phyloP scores from a whole-genome alignment of 2,888 invertebrate species.

The Xanthorhoe spadicearia region DNA sequence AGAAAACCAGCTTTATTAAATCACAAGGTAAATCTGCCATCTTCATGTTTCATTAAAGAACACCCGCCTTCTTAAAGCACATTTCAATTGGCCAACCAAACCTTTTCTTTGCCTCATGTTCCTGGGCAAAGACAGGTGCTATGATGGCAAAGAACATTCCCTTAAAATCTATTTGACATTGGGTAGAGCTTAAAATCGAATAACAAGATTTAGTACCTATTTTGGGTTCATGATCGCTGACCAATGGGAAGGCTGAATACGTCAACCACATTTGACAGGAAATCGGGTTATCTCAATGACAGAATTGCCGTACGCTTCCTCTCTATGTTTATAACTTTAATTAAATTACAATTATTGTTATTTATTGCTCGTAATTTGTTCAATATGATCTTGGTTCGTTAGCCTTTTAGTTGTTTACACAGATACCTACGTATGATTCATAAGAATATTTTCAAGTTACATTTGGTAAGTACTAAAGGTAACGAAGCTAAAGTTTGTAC shows the following conservation, averaged over 20 bases:
- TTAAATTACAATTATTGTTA: constrained; percentile 24
- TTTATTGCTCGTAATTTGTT: constrained; percentile 25
- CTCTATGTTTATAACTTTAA: constrained; percentile 48
- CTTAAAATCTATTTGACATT: constrained; percentile 4
- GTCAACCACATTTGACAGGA: constrained; percentile 63
- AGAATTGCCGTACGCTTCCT: constrained; percentile 62
- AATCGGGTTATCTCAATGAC: constrained; percentile 73
- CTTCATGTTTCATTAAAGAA: constrained; percentile 2
- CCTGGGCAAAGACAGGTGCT: constrained; percentile 31
- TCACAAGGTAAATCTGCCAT: constrained; percentile 11
- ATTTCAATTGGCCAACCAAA: constrained; percentile 19
- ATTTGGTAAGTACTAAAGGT: constrained; percentile 11
- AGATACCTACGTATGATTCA: constrained; percentile 7
- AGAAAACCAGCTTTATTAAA: not conserved
- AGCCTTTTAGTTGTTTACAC: constrained; percentile 28
- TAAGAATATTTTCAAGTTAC: constrained; percentile 6
- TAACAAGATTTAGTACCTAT: constrained; percentile 15
- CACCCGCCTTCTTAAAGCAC: constrained; percentile 24
- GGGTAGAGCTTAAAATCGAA: constrained; percentile 25
- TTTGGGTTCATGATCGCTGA: constrained; percentile 25
- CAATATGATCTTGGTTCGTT: constrained; percentile 39
- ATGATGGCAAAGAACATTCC: constrained; percentile 4
- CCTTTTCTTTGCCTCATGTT: constrained; percentile 22
- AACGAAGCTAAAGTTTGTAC: not conserved
- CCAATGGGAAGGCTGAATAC: constrained; percentile 16